These are phyloP conservation scores for Pseudochirops corinnae DNA, from an alignment of 2,797 vertebrate species.

Conservation along the genomic window DNA sequence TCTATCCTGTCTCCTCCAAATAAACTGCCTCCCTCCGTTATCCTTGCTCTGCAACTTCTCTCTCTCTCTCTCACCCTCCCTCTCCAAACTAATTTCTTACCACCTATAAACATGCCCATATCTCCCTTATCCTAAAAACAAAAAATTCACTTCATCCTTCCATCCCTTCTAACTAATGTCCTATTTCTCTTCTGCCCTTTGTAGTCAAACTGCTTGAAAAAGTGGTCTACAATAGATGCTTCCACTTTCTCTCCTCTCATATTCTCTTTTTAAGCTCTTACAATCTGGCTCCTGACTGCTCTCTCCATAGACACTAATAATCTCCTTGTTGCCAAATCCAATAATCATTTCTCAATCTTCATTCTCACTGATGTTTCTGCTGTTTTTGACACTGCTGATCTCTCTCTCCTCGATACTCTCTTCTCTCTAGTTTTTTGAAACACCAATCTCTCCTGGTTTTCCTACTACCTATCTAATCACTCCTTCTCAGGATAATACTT, in stretches of 20 bases:
- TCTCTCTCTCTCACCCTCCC: too few species aligned
- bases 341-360: neutral
- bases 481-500: neutral
- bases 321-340: neutral
- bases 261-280: neutral
- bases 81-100: neutral
- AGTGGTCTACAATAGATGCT: neutral
- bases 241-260: neutral
- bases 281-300: neutral
- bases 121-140: neutral
- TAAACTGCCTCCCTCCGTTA: too few species aligned
- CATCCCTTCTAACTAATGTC: neutral
- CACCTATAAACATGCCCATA: neutral
- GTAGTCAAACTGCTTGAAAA: neutral
- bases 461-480: neutral
- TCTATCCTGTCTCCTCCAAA: neutral
- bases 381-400: neutral
- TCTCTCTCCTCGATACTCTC: neutral
- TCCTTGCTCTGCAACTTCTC: too few species aligned
- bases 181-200: neutral
- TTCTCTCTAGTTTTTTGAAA: too few species aligned
- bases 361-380: neutral
- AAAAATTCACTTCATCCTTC: neutral
- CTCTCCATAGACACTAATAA: neutral
- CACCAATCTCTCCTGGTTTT: too few species aligned